phyloP scores from a whole-genome alignment of 2,888 invertebrate species.

The Scaptodrosophila latifasciaeformis region DNA sequence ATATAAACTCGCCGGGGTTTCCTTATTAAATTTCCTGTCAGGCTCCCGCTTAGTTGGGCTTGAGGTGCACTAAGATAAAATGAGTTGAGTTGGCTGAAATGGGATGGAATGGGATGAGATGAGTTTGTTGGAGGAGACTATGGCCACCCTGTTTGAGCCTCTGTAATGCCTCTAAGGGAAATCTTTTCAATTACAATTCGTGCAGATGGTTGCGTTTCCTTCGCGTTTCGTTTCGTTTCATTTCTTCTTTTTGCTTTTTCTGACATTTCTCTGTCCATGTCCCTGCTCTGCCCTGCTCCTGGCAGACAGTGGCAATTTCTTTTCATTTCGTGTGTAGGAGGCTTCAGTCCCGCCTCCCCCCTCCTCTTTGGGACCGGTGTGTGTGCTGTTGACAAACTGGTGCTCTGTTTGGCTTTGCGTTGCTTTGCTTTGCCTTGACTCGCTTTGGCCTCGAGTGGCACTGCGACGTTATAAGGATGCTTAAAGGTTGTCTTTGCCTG shows the following conservation, averaged over 20 bases:
- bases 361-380: constrained; percentile 2
- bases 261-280: constrained; percentile 14
- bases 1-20: constrained; percentile 63
- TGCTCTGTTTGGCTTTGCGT: constrained; percentile 17
- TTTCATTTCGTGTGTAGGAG: constrained; percentile 52
- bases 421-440: constrained; percentile 26
- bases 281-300: constrained; percentile 25
- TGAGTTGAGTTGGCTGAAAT: neutral
- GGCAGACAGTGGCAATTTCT: constrained; percentile 61
- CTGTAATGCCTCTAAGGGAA: constrained; percentile 65
- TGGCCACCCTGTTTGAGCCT: constrained; percentile 13
- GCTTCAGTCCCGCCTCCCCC: constrained; percentile 11
- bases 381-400: constrained; percentile 60
- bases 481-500: constrained; percentile 23
- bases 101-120: constrained; percentile 13
- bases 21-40: constrained; percentile 62
- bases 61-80: no score
- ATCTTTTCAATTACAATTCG: constrained; percentile 70
- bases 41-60: constrained; percentile 23
- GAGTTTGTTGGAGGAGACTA: constrained; percentile 8
- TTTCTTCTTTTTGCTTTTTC: no score
- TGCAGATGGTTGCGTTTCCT: constrained; percentile 67
- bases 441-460: constrained; percentile 17
- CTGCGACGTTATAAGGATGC: constrained; percentile 52
- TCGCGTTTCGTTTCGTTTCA: constrained; percentile 24